A percentile compares a stretch with the other conserved stretches of the same genome.
These are phyloP conservation scores for Malthinus flaveolus DNA, from an alignment of 2,888 invertebrate species.

Conservation along the genomic window DNA sequence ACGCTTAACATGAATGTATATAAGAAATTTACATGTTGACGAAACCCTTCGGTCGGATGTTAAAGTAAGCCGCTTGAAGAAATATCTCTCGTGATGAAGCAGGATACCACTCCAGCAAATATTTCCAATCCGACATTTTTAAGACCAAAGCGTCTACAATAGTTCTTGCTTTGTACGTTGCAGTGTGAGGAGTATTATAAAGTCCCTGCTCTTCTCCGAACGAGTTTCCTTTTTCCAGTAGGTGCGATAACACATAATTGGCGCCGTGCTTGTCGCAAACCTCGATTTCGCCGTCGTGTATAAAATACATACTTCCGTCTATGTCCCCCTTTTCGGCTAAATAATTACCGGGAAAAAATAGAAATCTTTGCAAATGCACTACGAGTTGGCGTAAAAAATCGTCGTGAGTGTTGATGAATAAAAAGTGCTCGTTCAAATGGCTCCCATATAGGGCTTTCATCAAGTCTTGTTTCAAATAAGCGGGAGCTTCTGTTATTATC, in stretches of 20 bases:
- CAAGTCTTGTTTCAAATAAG: conserved; percentile 48
- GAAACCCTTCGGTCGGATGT: no score
- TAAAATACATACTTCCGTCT: conserved; percentile 60
- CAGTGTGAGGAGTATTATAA: conserved; percentile 25
- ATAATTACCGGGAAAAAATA: conserved; percentile 59
- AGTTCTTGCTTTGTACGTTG: conserved; percentile 34
- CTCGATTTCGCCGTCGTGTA: conserved; percentile 58
- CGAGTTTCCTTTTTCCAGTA: conserved; percentile 26
- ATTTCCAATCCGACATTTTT: conserved; percentile 31
- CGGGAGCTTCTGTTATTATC: conserved; percentile 32
- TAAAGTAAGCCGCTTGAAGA: conserved; percentile 10
- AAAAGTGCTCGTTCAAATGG: conserved; percentile 56
- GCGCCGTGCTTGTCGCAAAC: conserved; percentile 25
- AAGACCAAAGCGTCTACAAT: conserved; percentile 33
- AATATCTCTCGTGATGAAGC: conserved; percentile 34
- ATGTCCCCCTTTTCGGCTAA: conserved; percentile 59
- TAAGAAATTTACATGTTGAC: no score
- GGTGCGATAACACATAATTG: conserved; percentile 5
- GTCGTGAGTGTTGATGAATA: conserved; percentile 56
- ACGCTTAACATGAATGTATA: no score
- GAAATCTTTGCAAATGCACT: conserved; percentile 58
- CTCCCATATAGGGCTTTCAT: conserved; percentile 58
- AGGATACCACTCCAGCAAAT: conserved; percentile 39
- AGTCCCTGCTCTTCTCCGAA: conserved; percentile 39
- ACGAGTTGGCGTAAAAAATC: conserved; percentile 58